Evolutionary conservation across 2,113 vertebrate genomes (phyloP), one percentile per base, ranked within the genome.

Genomic region (Sphaerodactylus townsendi): DNA sequence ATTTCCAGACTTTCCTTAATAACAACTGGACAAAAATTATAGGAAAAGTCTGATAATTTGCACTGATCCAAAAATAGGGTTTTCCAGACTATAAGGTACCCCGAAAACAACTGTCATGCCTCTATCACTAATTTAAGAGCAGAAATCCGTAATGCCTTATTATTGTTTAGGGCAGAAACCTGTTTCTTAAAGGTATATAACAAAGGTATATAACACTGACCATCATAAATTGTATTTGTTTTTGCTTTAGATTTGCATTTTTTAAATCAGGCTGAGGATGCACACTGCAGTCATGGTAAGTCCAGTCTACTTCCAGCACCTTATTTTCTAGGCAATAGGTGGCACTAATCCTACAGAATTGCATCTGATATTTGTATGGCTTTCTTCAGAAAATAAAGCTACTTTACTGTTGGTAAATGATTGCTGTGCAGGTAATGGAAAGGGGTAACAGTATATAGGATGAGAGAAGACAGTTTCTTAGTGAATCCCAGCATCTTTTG

Each of bases 211-310:
- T 48, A 85, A 3, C 82, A 39, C 0, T 81, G 35, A 81, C 68
- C 70, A 77, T 73, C 10, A 25, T 91, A 89, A 73, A 46, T 30
- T 93, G 1, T 74, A 89, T 92, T 85, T 92, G 0, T 92, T 87
- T 94, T 2, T 91, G 81, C 85, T 92, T 78, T 86, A 90, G 87
- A 72, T 53, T 74, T 88, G 62, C 87, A 3, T 85, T 90, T 84
- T 89, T 82, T 86, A 56, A 91, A 56, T 68, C 85, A 89, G 84
- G 87, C 71, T 88, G 87, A 90, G 89, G 92, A 92, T 90, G 90
- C 73, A 8, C 90, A 14, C 1, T 97, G 96, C 80, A 93, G 48
- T 86, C 59, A 96, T 74, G 95, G 96, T 97, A 86, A 95, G 96
- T 94, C 69, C 72, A 84, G 9, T 7, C 83, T 90, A 76, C 1